phyloP scores from a whole-genome alignment of 2,113 vertebrate genomes.

The Chelonoidis abingdonii region DNA sequence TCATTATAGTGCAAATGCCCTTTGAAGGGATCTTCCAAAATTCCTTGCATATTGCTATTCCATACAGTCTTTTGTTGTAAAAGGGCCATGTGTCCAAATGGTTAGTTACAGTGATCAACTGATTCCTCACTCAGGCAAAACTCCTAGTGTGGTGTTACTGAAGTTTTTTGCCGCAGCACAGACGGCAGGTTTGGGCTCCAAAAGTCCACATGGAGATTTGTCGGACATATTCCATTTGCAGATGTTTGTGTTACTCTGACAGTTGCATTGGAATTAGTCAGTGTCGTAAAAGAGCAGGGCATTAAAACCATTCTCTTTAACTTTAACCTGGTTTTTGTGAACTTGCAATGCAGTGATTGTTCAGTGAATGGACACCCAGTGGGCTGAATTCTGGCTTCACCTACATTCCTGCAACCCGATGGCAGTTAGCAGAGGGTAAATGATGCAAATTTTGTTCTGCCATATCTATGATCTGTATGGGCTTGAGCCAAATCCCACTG shows the following conservation, averaged over 20 bases:
- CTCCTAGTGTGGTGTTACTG: not conserved
- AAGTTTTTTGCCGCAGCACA: not conserved
- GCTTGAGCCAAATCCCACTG: not conserved
- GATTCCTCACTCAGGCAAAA: fast-evolving
- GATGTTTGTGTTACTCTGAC: not conserved
- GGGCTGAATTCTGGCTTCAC: not conserved
- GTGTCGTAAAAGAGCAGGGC: constrained; percentile 5
- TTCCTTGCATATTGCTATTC: not conserved
- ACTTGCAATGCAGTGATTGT: not conserved
- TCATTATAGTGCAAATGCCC: not conserved
- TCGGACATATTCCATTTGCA: constrained; percentile 5
- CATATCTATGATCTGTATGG: not conserved
- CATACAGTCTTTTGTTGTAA: not conserved
- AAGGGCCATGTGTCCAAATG: fast-evolving
- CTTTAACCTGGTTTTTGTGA: not conserved
- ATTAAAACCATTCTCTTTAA: not conserved
- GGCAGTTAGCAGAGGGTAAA: not conserved
- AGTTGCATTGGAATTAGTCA: constrained; percentile 13
- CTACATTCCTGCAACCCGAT: constrained; percentile 11
- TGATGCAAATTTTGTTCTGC: not conserved
- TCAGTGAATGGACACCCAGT: not conserved
- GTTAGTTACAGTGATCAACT: not conserved
- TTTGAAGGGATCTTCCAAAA: not conserved
- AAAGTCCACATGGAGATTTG: fast-evolving
- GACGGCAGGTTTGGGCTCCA: not conserved